Evolutionary conservation across 1,140 invertebrate species (phyloP), one percentile per base, ranked within the genome.

Genomic region (Anastrepha obliqua): DNA sequence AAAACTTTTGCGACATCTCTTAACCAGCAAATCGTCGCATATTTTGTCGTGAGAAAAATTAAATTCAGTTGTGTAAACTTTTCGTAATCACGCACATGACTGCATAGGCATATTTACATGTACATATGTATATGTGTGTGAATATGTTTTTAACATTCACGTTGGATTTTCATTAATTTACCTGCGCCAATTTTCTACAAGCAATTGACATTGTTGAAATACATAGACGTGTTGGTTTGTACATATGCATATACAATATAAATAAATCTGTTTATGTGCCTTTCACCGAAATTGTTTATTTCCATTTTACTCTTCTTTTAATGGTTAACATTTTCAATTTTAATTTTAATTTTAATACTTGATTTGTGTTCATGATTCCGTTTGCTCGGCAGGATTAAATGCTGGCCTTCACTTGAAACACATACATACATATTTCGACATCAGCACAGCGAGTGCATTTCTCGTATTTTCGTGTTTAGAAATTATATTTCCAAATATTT

Each of bases 301-400:
- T 74, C 17, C 39, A 11, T 74, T 47, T 74, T 17, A 47, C 7
- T 47, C 13, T 44, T 44, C 67, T 17, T 11, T 74, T 42, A 74
- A 74, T 74, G 42, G 15, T 44, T 74, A 44, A 47, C 67, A 74
- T 74, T 74, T 74, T 47, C 17, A 47, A 74, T 74, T 7, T 74
- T 74, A 74, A 74, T 74, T 7, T 74, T 74, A 74, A 74, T 74
- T 74, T 74, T 7, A 74, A 74, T 74, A 74, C 67, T 74, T 74
- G 67, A 47, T 74, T 74, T 74, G 67, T 74, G 42, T 74, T 74
- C 15, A 17, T 74, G 67, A 74, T 74, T 74, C 44, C 44, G 39
- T 11, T 29, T 55, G 29, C 4, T 7, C n/a, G 39, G 7, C 67
- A 11, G 42, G 39, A 39, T n/a, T 44, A 74, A 47, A 47, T 44